A percentile compares a stretch with the other conserved stretches of the same genome.
phyloP scores from a whole-genome alignment of 1,140 invertebrate species.

The Thrips palmi region DNA sequence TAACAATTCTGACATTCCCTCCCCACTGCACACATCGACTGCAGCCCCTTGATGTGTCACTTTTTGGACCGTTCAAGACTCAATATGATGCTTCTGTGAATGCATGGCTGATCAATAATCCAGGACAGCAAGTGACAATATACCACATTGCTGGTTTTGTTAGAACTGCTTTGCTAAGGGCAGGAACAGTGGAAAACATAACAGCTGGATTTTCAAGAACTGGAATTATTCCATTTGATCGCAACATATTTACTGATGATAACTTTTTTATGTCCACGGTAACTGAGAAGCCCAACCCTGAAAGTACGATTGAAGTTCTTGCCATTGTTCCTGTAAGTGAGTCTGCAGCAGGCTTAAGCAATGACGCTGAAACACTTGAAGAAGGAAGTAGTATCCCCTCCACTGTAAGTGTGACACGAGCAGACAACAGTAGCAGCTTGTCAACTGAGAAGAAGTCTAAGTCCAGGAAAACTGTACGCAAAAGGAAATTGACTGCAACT shows the following conservation, averaged over 20 bases:
- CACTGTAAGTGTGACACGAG: background rate
- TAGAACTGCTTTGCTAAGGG: constrained; percentile 14
- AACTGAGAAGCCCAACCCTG: constrained; percentile 19
- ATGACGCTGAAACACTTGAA: background rate
- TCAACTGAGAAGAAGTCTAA: background rate
- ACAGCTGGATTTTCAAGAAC: constrained; percentile 17
- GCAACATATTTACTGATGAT: constrained; percentile 20
- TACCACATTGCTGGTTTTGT: constrained; percentile 19
- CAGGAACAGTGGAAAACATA: constrained; percentile 20
- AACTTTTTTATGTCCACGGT: constrained; percentile 21
- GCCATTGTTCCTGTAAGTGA: no score
- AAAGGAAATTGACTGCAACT: no score
- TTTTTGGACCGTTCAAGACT: constrained; percentile 22
- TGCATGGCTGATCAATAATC: constrained; percentile 18
- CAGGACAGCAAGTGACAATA: constrained; percentile 18
- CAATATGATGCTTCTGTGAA: constrained; percentile 15
- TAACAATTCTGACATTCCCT: constrained; percentile 19
- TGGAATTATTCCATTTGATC: constrained; percentile 21
- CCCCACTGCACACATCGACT: constrained; percentile 20
- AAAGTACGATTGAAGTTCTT: constrained; percentile 1
- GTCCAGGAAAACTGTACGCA: no score
- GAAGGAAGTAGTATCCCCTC: background rate
- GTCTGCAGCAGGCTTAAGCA: background rate
- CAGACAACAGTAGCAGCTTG: background rate
- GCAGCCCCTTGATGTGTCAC: constrained; percentile 20